These are phyloP conservation scores for Adelosebastes latens DNA, from an alignment of 2,797 vertebrate species.

Conservation along the genomic window DNA sequence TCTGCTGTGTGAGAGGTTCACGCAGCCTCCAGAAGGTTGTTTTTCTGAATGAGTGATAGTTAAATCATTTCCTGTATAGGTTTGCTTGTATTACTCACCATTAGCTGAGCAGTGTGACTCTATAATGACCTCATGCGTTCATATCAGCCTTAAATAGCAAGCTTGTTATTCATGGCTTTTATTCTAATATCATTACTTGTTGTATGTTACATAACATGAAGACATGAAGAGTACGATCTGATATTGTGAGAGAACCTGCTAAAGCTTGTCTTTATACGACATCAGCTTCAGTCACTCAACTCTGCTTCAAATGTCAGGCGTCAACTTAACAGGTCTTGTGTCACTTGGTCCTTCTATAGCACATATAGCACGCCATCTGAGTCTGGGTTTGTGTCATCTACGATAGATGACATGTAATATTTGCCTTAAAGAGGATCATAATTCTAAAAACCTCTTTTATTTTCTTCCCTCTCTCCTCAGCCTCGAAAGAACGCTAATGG, in stretches of 20 bases:
- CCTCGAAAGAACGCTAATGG: conserved; percentile 98
- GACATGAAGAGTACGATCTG: not conserved
- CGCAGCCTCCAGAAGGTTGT: conserved; percentile 13
- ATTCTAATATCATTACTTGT: not conserved
- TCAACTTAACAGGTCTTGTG: not conserved
- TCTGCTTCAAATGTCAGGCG: not conserved
- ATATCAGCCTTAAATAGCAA: not conserved
- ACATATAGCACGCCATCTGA: not conserved
- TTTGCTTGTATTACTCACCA: not conserved
- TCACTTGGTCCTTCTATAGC: not conserved
- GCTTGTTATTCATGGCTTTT: not conserved
- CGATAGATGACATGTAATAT: not conserved
- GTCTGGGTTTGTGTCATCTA: not conserved
- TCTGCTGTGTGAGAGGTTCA: conserved; percentile 31
- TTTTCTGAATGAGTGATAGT: conserved; percentile 51
- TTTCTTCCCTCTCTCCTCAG: conserved; percentile 72
- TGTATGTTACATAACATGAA: not conserved
- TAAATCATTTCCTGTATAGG: not conserved
- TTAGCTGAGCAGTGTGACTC: conserved; percentile 10
- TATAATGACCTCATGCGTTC: not conserved
- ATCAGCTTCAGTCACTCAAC: not conserved
- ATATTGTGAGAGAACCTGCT: not conserved
- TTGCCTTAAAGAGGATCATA: not conserved
- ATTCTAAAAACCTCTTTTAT: not conserved
- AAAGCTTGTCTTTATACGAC: not conserved